phyloP scores from a whole-genome alignment of 1,140 invertebrate genomes.

The Trypoxylus dichotomus region DNA sequence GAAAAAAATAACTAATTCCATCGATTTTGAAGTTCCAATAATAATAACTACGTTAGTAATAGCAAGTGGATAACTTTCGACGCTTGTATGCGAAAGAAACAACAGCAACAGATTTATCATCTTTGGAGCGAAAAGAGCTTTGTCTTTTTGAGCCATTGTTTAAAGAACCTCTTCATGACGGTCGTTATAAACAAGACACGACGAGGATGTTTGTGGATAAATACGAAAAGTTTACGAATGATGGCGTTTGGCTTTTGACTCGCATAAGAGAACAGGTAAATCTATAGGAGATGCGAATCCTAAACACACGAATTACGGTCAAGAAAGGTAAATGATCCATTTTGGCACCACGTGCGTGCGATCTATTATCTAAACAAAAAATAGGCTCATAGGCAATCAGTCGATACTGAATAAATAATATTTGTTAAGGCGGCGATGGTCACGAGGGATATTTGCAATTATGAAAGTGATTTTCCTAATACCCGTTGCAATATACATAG shows the following conservation, averaged over 20 bases:
- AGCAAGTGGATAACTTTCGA: no score
- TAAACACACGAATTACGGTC: constrained; percentile 9
- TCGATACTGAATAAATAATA: neutral
- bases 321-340: constrained; percentile 10
- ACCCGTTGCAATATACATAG: no score
- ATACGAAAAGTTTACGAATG: neutral
- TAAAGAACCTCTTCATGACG: constrained; percentile 13
- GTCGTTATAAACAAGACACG: constrained; percentile 12
- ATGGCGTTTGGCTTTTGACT: neutral
- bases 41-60: no score
- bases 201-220: neutral
- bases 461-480: no score
- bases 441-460: no score
- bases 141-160: neutral
- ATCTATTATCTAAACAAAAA: neutral
- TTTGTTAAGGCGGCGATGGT: no score
- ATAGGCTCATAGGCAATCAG: neutral
- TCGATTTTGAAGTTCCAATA: no score
- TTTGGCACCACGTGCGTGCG: constrained; percentile 11
- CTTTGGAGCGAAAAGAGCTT: no score
- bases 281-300: constrained; percentile 13
- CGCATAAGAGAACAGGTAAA: neutral
- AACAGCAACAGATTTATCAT: no score
- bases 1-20: no score
- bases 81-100: no score